Conservation (phyloP, 2,797 vertebrate species). For the Apodemus agrarius region DNA sequence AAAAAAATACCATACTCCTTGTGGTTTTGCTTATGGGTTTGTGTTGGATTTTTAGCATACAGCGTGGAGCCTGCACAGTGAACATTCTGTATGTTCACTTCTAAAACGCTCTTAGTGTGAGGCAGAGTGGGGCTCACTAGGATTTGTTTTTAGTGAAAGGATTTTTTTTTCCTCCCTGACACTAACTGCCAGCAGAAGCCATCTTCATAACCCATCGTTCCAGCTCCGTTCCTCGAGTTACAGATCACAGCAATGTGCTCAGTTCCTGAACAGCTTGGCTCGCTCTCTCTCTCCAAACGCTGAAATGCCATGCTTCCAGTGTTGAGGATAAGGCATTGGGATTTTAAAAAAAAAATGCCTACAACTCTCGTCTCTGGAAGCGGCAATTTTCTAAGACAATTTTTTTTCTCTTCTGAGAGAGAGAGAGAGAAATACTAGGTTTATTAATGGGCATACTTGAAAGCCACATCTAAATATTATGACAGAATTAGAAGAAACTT, state of each 20-base stretch:
- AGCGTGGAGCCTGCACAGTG: neutral
- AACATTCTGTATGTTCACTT: neutral
- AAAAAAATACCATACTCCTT: neutral
- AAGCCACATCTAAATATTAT: slow-evolving; percentile 34
- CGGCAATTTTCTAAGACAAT: neutral
- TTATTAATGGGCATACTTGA: slow-evolving; percentile 19
- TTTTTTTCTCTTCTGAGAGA: slow-evolving; percentile 47
- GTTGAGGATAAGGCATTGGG: neutral
- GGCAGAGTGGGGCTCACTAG: neutral
- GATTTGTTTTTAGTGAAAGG: neutral
- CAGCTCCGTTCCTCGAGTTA: neutral
- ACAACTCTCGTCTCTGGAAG: neutral
- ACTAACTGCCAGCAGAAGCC: neutral
- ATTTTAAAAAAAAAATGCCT: slow-evolving; percentile 42
- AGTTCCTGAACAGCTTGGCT: neutral
- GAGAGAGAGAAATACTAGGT: neutral
- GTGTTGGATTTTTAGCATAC: neutral
- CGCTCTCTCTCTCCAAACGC: neutral
- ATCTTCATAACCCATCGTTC: slow-evolving; percentile 4
- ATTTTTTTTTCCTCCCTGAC: neutral
- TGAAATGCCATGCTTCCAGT: slow-evolving; percentile 32
- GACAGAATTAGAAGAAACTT: slow-evolving; percentile 40
- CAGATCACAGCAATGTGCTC: neutral
- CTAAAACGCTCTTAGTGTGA: neutral
- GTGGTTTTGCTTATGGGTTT: neutral